These are phyloP conservation scores for Trichonephila clavipes DNA, from an alignment of 1,140 invertebrate species.

Conservation along the genomic window DNA sequence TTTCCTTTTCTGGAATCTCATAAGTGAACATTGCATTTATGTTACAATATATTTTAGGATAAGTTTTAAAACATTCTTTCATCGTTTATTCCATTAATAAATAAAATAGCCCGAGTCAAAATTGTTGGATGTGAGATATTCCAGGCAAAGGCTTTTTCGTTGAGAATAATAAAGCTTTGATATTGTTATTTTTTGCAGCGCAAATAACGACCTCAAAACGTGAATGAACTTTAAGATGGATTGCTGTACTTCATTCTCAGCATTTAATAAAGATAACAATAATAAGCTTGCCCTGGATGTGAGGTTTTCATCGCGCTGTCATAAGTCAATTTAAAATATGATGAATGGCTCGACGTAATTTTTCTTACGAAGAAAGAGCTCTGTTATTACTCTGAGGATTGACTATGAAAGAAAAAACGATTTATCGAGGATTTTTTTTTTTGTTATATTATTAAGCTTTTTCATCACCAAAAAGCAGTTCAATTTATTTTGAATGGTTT, in stretches of 20 bases:
- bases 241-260: neutral
- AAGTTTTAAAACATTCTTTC: too few relatives aligned
- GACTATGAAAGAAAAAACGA: neutral
- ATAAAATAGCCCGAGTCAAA: too few relatives aligned
- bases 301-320: constrained; percentile 49
- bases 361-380: constrained; percentile 1
- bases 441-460: neutral
- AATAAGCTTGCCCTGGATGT: constrained; percentile 54
- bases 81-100: too few relatives aligned
- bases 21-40: too few relatives aligned
- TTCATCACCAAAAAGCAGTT: neutral
- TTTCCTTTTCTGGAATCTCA: too few relatives aligned
- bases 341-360: constrained; percentile 39
- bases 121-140: too few relatives aligned
- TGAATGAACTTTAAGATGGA: constrained; percentile 11
- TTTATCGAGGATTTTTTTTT: neutral
- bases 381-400: constrained; percentile 20
- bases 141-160: too few relatives aligned
- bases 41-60: too few relatives aligned
- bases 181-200: neutral
- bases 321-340: constrained; percentile 68
- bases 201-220: neutral
- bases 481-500: constrained; percentile 40
- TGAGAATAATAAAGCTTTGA: too few relatives aligned
- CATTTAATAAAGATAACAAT: constrained; percentile 30